phyloP scores from a whole-genome alignment of 2,888 invertebrate genomes.

The Hydrotaea diabolus region DNA sequence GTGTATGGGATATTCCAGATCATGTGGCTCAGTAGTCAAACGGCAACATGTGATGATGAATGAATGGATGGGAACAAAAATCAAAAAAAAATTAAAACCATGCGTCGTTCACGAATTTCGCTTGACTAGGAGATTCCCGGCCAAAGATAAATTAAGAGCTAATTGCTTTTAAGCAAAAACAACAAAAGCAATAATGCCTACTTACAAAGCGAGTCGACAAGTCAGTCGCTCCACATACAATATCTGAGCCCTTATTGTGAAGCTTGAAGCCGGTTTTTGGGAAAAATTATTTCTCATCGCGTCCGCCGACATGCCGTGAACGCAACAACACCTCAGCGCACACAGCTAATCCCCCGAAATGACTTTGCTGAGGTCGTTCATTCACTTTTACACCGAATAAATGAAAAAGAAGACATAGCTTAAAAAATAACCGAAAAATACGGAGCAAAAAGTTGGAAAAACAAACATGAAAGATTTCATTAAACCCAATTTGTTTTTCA shows the following conservation, averaged over 20 bases:
- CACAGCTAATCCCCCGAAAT: slow-evolving; percentile 26
- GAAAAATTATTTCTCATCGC: slow-evolving; percentile 55
- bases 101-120: background rate
- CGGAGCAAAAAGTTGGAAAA: slow-evolving; percentile 27
- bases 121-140: background rate
- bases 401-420: background rate
- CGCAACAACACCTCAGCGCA: background rate
- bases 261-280: slow-evolving; percentile 48
- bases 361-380: slow-evolving; percentile 67
- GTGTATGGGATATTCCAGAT: slow-evolving; percentile 1
- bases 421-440: slow-evolving; percentile 3
- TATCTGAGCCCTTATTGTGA: slow-evolving; percentile 30
- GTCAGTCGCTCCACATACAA: too few relatives aligned
- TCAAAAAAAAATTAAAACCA: too few relatives aligned
- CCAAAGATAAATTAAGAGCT: slow-evolving; percentile 42
- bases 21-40: background rate
- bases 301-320: background rate
- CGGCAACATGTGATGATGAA: background rate
- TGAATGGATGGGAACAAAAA: background rate
- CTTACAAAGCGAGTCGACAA: background rate
- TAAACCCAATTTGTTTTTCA: slow-evolving; percentile 15
- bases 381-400: slow-evolving; percentile 51
- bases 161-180: slow-evolving; percentile 33
- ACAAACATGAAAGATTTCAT: slow-evolving; percentile 24
- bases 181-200: slow-evolving; percentile 15